Evolutionary conservation across 2,797 vertebrate species (phyloP).

Genomic region (Chaetodon trifasciatus): DNA sequence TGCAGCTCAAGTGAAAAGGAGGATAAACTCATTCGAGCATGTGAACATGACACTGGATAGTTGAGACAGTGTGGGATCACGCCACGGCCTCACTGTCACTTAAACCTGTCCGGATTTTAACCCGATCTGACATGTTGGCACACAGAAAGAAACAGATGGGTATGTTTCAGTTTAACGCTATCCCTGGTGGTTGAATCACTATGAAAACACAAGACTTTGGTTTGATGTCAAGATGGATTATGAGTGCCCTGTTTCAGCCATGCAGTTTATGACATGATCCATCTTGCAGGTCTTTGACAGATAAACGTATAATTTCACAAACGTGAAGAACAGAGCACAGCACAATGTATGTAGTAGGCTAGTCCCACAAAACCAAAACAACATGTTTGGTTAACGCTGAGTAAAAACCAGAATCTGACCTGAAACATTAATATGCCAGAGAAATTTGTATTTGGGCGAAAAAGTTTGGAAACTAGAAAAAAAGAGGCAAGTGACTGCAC

Average conservation of each 20-base stretch:
- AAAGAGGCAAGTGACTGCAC: not conserved
- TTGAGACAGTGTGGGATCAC: conserved; percentile 68
- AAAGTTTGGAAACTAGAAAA: not conserved
- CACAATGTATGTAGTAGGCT: not conserved
- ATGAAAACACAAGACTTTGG: conserved; percentile 78
- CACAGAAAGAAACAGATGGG: conserved; percentile 77
- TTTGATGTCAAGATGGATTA: conserved; percentile 80
- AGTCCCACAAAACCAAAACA: not conserved
- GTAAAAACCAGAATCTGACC: not conserved
- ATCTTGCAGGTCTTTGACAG: conserved; percentile 50
- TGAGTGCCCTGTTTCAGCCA: conserved; percentile 48
- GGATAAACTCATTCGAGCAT: conserved; percentile 66
- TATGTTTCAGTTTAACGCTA: conserved; percentile 82
- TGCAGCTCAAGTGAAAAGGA: conserved; percentile 53
- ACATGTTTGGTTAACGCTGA: not conserved
- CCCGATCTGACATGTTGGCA: conserved; percentile 78
- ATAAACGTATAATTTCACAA: conserved; percentile 50
- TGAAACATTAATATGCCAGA: not conserved
- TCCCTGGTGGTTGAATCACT: conserved; percentile 70
- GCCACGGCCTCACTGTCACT: conserved; percentile 74
- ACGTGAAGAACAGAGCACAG: conserved; percentile 14
- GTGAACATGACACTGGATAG: conserved; percentile 75
- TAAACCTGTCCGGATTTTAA: conserved; percentile 74
- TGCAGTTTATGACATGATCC: conserved; percentile 67
- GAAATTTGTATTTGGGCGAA: not conserved